A percentile compares a stretch with the other conserved stretches of the same genome.
These are phyloP conservation scores for Scaptomyza graminum DNA, from an alignment of 1,140 invertebrate species.

Conservation along the genomic window DNA sequence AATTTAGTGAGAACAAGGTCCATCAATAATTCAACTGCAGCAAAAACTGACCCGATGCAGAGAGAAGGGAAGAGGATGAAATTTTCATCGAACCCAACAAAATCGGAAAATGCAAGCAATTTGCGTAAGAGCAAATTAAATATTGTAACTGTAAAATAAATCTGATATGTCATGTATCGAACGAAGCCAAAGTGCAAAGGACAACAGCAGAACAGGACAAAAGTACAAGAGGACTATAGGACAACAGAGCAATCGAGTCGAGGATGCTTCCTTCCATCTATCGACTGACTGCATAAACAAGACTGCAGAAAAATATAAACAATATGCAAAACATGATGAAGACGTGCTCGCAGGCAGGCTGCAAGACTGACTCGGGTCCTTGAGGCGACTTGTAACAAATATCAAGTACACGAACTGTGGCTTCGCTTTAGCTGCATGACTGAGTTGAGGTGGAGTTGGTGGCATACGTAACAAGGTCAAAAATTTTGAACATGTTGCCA, in stretches of 20 bases:
- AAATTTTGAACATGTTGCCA: conserved; percentile 43
- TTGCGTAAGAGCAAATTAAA: conserved; percentile 76
- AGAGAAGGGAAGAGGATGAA: background rate
- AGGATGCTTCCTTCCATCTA: conserved; percentile 25
- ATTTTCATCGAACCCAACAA: conserved; percentile 49
- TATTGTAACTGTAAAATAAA: conserved; percentile 75
- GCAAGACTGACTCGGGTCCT: background rate
- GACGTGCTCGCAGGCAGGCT: conserved; percentile 20
- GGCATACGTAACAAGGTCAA: conserved; percentile 64
- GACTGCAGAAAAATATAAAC: conserved; percentile 68
- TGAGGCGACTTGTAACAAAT: conserved; percentile 27
- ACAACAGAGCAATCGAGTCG: conserved; percentile 30
- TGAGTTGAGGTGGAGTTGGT: background rate
- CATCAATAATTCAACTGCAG: conserved; percentile 22
- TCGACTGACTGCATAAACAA: conserved; percentile 40
- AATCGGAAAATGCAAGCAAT: conserved; percentile 62
- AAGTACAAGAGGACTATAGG: conserved; percentile 20
- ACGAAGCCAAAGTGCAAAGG: conserved; percentile 48
- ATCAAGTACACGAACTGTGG: conserved; percentile 64
- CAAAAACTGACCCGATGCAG: conserved; percentile 4
- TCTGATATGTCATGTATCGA: conserved; percentile 57
- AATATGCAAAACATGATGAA: conserved; percentile 69
- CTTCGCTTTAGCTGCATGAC: conserved; percentile 32
- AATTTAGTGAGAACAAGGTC: conserved; percentile 39
- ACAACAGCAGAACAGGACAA: conserved; percentile 34